Base-by-base conservation (phyloP, 2,888 invertebrate genomes). In the Coelogynopora nodosa region DNA sequence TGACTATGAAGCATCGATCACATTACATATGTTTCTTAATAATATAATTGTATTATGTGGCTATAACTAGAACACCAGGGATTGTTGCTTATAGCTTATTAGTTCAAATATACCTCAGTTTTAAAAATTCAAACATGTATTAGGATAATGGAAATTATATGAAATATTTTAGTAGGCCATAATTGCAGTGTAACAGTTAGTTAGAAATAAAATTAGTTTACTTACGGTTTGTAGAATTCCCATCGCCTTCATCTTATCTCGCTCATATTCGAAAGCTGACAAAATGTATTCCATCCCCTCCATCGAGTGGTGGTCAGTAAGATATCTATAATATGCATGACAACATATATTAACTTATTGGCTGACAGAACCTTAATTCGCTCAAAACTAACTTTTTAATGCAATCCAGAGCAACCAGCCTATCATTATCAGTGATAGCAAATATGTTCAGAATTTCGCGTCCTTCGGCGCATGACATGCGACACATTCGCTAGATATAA, bases 381-480 rank as follows among this genome's bases (percentile, higher is more conserved):
- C 30, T 67, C 1, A 5, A 74, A 31, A 0, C 86, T 86, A 87
- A 92, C 91, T 91, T 90, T 89, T 92, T 92, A 28, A 91, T 88
- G 86, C 90, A 90, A 84, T 91, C 90, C 29, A 92, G 89, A 18
- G 90, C 91, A 82, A 89, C 89, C 0, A 92, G 89, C 88, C 90
- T 90, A 88, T 92, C 92, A 88, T 90, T 91, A 67, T 90, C 90
- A 18, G 85, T 86, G 30, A 92, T 90, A 74, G 89, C 90, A 67
- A 91, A 89, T 29, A 91, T 89, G 82, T 89, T 89, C 82, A 92
- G 89, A 30, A 92, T 90, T 26, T 90, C 89, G 86, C 91, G 89
- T 0, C 91, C 91, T 84, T 92, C 91, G 86, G 90, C 89, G 88
- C 91, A 91, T 30, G 90, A 89, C 91, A 92, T 92, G 2, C 90